phyloP scores from a whole-genome alignment of 2,113 vertebrate genomes.

The Pachyramphus minor region DNA sequence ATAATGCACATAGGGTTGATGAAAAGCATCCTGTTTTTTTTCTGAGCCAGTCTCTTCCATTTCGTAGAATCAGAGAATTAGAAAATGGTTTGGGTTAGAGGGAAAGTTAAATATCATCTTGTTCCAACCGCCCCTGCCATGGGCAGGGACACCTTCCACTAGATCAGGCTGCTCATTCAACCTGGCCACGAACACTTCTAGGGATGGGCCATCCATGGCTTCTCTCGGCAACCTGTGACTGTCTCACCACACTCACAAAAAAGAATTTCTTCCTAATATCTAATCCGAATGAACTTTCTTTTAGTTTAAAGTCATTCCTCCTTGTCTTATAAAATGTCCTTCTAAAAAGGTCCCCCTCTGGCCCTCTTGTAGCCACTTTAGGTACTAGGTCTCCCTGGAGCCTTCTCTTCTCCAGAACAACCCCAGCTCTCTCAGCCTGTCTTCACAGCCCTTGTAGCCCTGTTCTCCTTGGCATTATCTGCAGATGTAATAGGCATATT shows the following conservation, averaged over 20 bases:
- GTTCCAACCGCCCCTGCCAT: not conserved
- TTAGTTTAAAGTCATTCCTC: not conserved
- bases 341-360: not conserved
- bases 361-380: not conserved
- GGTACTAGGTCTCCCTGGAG: not conserved
- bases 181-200: not conserved
- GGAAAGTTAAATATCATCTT: not conserved
- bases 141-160: not conserved
- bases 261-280: not conserved
- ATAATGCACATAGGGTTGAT: not conserved
- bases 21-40: not conserved
- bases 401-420: not conserved
- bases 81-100: not conserved
- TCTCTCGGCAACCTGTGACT: not conserved
- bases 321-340: not conserved
- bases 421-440: not conserved
- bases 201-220: not conserved
- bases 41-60: not conserved
- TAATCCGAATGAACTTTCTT: not conserved
- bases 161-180: not conserved
- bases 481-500: not conserved
- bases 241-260: accelerated
- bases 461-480: not conserved
- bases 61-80: not conserved
- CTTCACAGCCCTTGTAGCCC: not conserved